Evolutionary conservation across 2,113 vertebrate species (phyloP).

Genomic region (Oryctolagus cuniculus): mOryCun1.1 NC_091434.1:111519001-111519500

Average conservation of each 20-base stretch:
- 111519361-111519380: slow-evolving; percentile 26
- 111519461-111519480: background rate
- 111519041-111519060: slow-evolving; percentile 39
- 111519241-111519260: slow-evolving; percentile 48
- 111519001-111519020: slow-evolving; percentile 38
- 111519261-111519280: background rate
- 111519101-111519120: slow-evolving; percentile 52
- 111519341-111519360: slow-evolving; percentile 44
- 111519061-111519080: slow-evolving; percentile 59
- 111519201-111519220: slow-evolving; percentile 12
- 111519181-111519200: slow-evolving; percentile 46
- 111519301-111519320: slow-evolving; percentile 37
- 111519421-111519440: slow-evolving; percentile 11
- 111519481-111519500: background rate
- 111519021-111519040: slow-evolving; percentile 39
- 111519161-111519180: slow-evolving; percentile 35
- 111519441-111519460: slow-evolving; percentile 13
- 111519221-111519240: slow-evolving; percentile 22
- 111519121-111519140: slow-evolving; percentile 61
- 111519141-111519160: slow-evolving; percentile 67
- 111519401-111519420: slow-evolving; percentile 52
- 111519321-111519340: slow-evolving; percentile 7
- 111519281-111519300: background rate
- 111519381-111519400: background rate
- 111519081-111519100: slow-evolving; percentile 60